Percentiles rank a stretch among this genome's conserved stretches.
Conservation (phyloP, 35 echinoderm and acorn worm genomes). For the Apostichopus californicus region DNA sequence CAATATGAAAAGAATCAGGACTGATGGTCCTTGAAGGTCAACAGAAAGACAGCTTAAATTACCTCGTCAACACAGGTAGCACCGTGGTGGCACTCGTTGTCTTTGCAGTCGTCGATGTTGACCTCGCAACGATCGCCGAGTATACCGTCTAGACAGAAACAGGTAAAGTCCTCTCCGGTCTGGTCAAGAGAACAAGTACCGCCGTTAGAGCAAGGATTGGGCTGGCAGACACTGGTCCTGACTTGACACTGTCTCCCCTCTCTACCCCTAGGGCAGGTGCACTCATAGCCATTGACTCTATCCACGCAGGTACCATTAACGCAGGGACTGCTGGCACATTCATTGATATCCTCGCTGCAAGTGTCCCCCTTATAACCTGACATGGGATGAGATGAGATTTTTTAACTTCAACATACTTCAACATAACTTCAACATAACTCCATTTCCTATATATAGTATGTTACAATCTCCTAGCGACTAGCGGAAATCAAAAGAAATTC, state of each 20-base stretch:
- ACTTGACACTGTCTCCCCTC: conserved; percentile 56
- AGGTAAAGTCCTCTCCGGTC: conserved; percentile 55
- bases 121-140: conserved; percentile 76
- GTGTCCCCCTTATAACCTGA: conserved; percentile 22
- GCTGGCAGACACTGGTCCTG: conserved; percentile 51
- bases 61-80: conserved; percentile 25
- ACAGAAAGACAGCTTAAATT: no score
- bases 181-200: conserved; percentile 67
- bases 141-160: conserved; percentile 64
- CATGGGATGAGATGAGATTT: neutral
- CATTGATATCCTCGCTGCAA: conserved; percentile 67
- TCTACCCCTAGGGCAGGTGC: conserved; percentile 57
- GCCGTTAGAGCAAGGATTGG: conserved; percentile 61
- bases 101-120: conserved; percentile 10
- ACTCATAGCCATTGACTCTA: conserved; percentile 59
- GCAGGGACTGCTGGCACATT: conserved; percentile 76
- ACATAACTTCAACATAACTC: no score
- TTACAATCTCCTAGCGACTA: no score
- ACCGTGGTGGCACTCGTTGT: neutral
- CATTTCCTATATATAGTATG: no score
- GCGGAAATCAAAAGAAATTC: no score
- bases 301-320: conserved; percentile 71
- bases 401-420: no score
- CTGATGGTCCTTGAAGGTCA: no score
- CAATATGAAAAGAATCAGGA: no score